These are phyloP conservation scores for Loriculus beryllinus DNA, from an alignment of 2,797 vertebrate species.

Conservation along the genomic window DNA sequence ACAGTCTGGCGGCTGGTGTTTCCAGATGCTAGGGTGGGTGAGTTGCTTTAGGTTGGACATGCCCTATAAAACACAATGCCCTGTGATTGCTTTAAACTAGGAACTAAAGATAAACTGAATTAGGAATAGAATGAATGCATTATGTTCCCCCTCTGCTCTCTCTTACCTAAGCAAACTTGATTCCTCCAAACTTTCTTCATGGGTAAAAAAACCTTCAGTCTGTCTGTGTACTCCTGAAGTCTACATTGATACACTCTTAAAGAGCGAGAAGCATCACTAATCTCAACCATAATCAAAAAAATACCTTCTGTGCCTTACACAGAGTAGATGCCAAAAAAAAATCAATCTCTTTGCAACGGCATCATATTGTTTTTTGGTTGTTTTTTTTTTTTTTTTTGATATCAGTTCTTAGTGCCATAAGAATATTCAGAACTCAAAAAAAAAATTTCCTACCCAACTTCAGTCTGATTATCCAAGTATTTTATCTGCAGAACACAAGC, in stretches of 20 bases:
- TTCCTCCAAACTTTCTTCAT: neutral
- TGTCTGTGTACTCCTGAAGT: neutral
- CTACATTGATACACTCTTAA: neutral
- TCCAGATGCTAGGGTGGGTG: neutral
- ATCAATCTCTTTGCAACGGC: accelerated
- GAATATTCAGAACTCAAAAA: neutral
- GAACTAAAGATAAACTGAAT: neutral
- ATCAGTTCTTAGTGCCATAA: neutral
- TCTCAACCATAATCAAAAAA: neutral
- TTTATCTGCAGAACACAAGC: neutral
- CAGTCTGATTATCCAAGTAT: neutral
- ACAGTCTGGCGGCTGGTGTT: neutral
- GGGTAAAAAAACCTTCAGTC: neutral
- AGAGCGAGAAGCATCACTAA: neutral
- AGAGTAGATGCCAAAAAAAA: neutral
- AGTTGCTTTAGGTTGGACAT: neutral
- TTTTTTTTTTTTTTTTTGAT: neutral
- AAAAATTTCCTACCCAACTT: neutral
- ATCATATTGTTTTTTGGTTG: neutral
- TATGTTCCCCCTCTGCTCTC: neutral
- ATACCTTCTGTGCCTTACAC: neutral
- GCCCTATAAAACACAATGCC: neutral
- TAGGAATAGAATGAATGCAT: neutral
- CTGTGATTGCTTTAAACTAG: neutral
- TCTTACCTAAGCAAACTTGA: neutral